Evolutionary conservation across 2,888 invertebrate genomes (phyloP).

Genomic region (Trissoscelio sp.): DNA sequence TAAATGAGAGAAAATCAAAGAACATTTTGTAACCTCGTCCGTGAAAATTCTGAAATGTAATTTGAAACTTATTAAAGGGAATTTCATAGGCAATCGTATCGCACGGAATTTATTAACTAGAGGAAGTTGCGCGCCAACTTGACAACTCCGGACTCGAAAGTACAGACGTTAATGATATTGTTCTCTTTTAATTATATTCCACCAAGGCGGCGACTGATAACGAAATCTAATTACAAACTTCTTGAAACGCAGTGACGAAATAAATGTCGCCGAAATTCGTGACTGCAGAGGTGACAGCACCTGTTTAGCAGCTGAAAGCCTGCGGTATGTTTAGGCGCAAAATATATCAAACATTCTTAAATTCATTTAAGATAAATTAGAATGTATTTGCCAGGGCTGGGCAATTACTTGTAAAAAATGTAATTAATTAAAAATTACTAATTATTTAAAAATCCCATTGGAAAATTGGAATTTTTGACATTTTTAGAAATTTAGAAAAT

Average conservation of each 20-base stretch:
- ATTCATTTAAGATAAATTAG: too few species aligned
- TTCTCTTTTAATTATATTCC: conserved; percentile 46
- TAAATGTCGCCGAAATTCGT: conserved; percentile 15
- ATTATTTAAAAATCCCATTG: too few species aligned
- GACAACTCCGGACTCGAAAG: conserved; percentile 16
- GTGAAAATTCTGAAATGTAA: conserved; percentile 9
- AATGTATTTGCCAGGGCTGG: too few species aligned
- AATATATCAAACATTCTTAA: too few species aligned
- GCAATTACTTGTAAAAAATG: too few species aligned
- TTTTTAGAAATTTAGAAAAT: too few species aligned
- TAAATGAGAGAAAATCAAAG: neutral
- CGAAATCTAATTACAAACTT: conserved; percentile 46
- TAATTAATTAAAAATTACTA: too few species aligned
- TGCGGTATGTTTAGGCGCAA: neutral
- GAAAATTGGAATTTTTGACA: too few species aligned
- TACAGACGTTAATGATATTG: conserved; percentile 38
- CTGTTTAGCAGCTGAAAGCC: neutral
- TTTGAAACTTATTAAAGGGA: conserved; percentile 18
- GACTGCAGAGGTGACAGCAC: conserved; percentile 2
- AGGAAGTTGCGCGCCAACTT: conserved; percentile 12
- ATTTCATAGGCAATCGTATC: conserved; percentile 3
- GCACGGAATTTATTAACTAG: conserved; percentile 10
- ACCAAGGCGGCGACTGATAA: conserved; percentile 27
- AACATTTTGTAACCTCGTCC: neutral
- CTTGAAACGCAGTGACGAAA: conserved; percentile 21